Evolutionary conservation across 2,113 vertebrate genomes (phyloP).

Genomic region (Macheiramphus alcinus): DNA sequence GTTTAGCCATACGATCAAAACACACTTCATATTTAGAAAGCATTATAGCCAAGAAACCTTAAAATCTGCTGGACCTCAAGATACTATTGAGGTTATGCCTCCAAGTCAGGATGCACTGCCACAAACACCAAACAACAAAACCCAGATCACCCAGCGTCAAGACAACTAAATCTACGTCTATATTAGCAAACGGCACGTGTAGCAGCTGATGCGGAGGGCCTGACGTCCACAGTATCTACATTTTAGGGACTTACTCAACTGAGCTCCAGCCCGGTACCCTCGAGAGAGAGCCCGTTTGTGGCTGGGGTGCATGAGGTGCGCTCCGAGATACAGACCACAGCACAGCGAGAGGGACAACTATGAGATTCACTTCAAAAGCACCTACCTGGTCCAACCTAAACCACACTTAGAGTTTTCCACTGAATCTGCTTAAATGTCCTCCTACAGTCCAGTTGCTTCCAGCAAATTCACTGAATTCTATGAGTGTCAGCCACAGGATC

Average conservation of each 20-base stretch:
- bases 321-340: background rate
- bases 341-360: fast-evolving
- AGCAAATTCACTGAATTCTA: background rate
- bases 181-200: fast-evolving
- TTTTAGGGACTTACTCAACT: background rate
- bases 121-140: background rate
- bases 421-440: background rate
- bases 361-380: background rate
- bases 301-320: background rate
- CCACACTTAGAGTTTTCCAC: background rate
- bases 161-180: fast-evolving
- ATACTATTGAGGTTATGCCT: background rate
- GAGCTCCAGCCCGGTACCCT: background rate
- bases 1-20: background rate
- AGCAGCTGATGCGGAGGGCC: background rate
- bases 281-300: fast-evolving
- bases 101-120: background rate
- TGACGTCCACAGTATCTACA: background rate
- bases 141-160: fast-evolving
- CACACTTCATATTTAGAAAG: background rate
- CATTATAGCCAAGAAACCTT: background rate
- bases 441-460: background rate
- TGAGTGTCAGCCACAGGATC: background rate
- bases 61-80: background rate
- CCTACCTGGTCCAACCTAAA: background rate